These are phyloP conservation scores for Nymphalis io DNA, from an alignment of 1,140 invertebrate genomes.

Conservation along the genomic window DNA sequence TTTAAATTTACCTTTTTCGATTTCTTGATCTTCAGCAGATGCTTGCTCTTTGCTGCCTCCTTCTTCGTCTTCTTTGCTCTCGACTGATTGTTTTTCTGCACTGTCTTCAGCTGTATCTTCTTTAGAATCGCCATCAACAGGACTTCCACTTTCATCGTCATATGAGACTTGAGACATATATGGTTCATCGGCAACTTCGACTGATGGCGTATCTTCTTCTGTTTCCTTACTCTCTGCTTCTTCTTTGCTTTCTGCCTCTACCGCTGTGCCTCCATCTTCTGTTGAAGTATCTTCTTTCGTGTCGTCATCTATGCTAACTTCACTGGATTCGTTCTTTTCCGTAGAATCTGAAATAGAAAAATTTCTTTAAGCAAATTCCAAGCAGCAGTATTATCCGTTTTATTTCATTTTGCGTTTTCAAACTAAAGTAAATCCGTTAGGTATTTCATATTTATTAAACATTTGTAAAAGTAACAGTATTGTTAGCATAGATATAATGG, in stretches of 20 bases:
- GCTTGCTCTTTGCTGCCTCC: slow-evolving; percentile 69
- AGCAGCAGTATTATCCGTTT: too few relatives aligned
- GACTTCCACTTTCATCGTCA: slow-evolving; percentile 60
- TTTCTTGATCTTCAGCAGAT: slow-evolving; percentile 64
- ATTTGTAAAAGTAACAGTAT: too few relatives aligned
- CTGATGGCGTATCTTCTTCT: slow-evolving; percentile 61
- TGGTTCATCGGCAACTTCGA: slow-evolving; percentile 77
- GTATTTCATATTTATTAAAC: too few relatives aligned
- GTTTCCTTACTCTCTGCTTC: slow-evolving; percentile 45
- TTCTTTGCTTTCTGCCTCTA: slow-evolving; percentile 61
- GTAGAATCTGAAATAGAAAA: slow-evolving; percentile 60
- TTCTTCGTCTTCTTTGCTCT: slow-evolving; percentile 50
- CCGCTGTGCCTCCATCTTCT: slow-evolving; percentile 56
- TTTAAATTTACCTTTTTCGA: slow-evolving; percentile 50
- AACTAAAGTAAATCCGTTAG: neutral
- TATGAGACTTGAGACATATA: slow-evolving; percentile 72
- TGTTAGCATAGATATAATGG: too few relatives aligned
- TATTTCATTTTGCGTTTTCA: too few relatives aligned
- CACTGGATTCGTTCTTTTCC: slow-evolving; percentile 76
- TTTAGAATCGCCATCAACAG: slow-evolving; percentile 68
- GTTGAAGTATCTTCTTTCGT: slow-evolving; percentile 70
- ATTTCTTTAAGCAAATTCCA: neutral
- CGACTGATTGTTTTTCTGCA: slow-evolving; percentile 48
- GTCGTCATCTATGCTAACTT: slow-evolving; percentile 73
- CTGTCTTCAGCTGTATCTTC: slow-evolving; percentile 60